Evolutionary conservation across 2,113 vertebrate genomes (phyloP), one percentile per base, ranked within the genome.

Genomic region (Trichechus manatus): DNA sequence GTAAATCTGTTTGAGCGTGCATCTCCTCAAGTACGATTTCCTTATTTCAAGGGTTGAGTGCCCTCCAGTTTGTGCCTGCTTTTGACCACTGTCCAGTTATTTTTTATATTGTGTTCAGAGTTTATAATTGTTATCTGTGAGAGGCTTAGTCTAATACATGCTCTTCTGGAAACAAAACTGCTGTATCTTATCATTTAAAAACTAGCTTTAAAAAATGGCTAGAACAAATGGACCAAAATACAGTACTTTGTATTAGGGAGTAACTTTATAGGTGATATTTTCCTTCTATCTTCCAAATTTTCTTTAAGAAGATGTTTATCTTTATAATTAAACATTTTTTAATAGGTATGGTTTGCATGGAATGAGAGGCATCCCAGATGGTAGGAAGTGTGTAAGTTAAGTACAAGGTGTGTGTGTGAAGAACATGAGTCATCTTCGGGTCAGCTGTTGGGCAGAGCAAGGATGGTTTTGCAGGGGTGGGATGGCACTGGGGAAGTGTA

Each of bases 381-480:
- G 42, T 27, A 78, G 66, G 31, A 31, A 83, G 23, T 50, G 1
- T 64, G 2, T 59, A 56, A 63, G 53, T 11, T 77, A 39, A 88
- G 56, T 83, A 44, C 78, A 83, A 95, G 44, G 47, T 83, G 27
- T 93, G 53, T 33, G 19, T 89, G 25, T 89, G 53, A 61, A 94
- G 20, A 95, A 29, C 82, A 47, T 93, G 80, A 92, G 33, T 90
- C 94, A 84, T 53, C 23, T 75, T 84, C 72, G 66, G 50, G 44
- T 61, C 77, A 96, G 66, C 90, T 90, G 33, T 36, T 90, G 29
- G 23, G 17, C 78, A 29, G 31, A 36, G 29, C 19, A 20, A 59
- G 50, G 2, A 39, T 56, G 77, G 53, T 59, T 80, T 66, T 94
- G 47, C 72, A 63, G 25, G 31, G 77, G 64, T 31, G 70, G 44